Evolutionary conservation across 2,888 invertebrate genomes (phyloP), one percentile per base, ranked within the genome.

Genomic region (Morpho deidamia): DNA sequence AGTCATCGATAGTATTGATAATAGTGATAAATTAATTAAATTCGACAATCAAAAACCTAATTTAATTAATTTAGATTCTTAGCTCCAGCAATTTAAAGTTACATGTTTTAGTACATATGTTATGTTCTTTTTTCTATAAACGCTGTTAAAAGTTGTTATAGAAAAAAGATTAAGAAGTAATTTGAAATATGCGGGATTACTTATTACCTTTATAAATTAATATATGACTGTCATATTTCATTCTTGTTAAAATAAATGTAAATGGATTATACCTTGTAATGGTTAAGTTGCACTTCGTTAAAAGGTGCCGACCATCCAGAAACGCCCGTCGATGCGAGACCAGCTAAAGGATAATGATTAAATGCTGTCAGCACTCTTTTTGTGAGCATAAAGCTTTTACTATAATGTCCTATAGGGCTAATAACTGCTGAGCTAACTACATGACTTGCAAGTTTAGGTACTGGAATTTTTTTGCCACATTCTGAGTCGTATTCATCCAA

Each of bases 331-430:
- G 90, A 83, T 49, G 90, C 91, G 32, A 94, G 70, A 54, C 91
- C 89, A 53, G 91, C 89, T 61, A 95, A 75, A 5, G 94, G 92
- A 69, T 94, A 95, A 72, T 95, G 95, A 76, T 95, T 95, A 78
- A 95, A 94, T 40, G 94, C 94, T 44, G 92, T 93, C 66, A 94
- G 78, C 33, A 94, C 91, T 59, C 91, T 91, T 61, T 87, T 87
- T 7, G 93, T 93, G 14, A 91, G 80, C 72, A 94, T 92, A 72
- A 95, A 92, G 72, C 94, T 94, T 75, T 95, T 95, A 49, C 93
- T 93, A 56, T 93, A 94, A 63, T 92, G 92, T 11, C 93, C 93
- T 56, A 90, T 82, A 3, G 91, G 91, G 67, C 93, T 94, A 44
- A 92, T 84, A 55, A 89, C 73, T 2, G 89, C 85, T 11, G 93